A percentile compares a stretch with the other conserved stretches of the same genome.
Conservation (phyloP, 2,113 vertebrate genomes). For the Scatophagus argus region DNA sequence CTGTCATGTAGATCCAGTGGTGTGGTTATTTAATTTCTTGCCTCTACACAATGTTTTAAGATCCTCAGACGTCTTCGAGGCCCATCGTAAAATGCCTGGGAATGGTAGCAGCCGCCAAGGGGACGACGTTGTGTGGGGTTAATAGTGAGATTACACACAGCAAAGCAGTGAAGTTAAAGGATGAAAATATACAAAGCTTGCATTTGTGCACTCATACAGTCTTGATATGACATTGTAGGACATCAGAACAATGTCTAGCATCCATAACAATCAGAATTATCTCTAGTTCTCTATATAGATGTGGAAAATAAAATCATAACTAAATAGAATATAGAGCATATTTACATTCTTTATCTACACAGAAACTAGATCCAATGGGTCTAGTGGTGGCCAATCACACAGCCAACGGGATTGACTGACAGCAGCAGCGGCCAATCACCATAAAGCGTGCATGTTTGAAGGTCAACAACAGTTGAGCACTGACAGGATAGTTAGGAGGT, state of each 20-base stretch:
- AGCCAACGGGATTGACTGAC: constrained; percentile 52
- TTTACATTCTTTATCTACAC: constrained; percentile 77
- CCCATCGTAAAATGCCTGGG: background rate
- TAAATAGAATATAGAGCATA: constrained; percentile 74
- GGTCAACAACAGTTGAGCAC: background rate
- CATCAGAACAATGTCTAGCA: constrained; percentile 46
- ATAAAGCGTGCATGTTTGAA: constrained; percentile 37
- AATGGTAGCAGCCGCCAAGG: constrained; percentile 22
- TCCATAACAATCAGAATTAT: constrained; percentile 45
- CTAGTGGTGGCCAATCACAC: constrained; percentile 36
- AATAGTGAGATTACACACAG: constrained; percentile 67
- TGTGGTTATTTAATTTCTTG: background rate
- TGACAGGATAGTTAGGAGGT: constrained; percentile 1
- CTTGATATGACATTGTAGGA: constrained; percentile 48
- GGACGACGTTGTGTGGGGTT: constrained; percentile 34
- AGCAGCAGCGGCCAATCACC: constrained; percentile 55
- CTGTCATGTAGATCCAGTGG: constrained; percentile 33
- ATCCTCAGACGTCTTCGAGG: constrained; percentile 23
- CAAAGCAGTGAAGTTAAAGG: constrained; percentile 69
- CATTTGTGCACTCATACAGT: constrained; percentile 49
- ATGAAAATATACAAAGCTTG: constrained; percentile 58
- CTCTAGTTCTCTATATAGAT: constrained; percentile 64
- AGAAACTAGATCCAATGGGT: constrained; percentile 31
- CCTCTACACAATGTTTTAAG: constrained; percentile 6
- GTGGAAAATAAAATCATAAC: constrained; percentile 72